phyloP scores from a whole-genome alignment of 2,888 invertebrate genomes.

The Drosophila affinis region DNA sequence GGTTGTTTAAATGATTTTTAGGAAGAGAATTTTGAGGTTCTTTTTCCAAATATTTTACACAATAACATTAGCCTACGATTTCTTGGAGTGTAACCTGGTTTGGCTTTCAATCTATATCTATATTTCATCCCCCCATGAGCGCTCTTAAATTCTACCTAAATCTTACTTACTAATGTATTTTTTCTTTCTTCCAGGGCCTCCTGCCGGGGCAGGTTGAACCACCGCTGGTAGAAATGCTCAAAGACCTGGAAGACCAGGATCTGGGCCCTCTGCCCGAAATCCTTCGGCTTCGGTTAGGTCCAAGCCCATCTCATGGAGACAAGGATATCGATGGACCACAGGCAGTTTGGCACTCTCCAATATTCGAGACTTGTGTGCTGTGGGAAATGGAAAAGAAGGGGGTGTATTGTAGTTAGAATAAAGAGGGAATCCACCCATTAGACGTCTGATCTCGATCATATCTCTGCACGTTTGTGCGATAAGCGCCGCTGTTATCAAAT shows the following conservation, averaged over 20 bases:
- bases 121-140: no score
- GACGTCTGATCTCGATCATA: no score
- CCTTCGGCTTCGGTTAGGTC: slow-evolving; percentile 58
- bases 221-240: slow-evolving; percentile 57
- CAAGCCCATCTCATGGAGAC: slow-evolving; percentile 42
- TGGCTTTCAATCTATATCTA: no score
- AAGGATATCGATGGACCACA: slow-evolving; percentile 16
- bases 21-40: not conserved
- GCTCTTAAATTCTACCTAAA: not conserved
- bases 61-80: no score
- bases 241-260: slow-evolving; percentile 70
- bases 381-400: not conserved
- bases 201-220: slow-evolving; percentile 75
- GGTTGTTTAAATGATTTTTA: not conserved
- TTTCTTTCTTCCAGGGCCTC: slow-evolving; percentile 8
- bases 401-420: not conserved
- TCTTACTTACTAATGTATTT: not conserved
- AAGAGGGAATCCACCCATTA: no score
- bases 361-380: slow-evolving; percentile 36
- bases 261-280: slow-evolving; percentile 73
- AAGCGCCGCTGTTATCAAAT: not conserved
- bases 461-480: not conserved
- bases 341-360: slow-evolving; percentile 25
- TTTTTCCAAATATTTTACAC: no score
- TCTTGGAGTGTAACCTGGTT: no score